Evolutionary conservation across 2,113 vertebrate species (phyloP).

Genomic region (Isurus oxyrinchus): DNA sequence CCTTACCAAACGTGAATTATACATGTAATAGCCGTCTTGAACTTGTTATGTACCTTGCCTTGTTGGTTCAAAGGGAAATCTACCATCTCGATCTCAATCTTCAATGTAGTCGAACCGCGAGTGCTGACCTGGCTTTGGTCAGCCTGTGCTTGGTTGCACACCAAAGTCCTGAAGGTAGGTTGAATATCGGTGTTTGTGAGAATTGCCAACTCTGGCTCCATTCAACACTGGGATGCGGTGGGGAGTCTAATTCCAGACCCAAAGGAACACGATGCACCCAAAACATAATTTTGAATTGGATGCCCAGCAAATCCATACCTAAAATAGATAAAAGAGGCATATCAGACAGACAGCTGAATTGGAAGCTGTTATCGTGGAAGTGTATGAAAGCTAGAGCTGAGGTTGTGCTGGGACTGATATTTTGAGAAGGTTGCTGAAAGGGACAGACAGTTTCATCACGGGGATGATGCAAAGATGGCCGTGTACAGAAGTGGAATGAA

Average conservation of each 20-base stretch:
- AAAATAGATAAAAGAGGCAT: neutral
- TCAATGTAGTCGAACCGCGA: neutral
- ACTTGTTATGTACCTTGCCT: neutral
- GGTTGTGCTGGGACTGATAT: neutral
- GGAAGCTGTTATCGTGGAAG: neutral
- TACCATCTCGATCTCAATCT: neutral
- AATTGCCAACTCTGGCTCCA: neutral
- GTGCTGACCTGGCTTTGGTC: neutral
- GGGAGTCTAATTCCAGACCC: neutral
- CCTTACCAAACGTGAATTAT: neutral
- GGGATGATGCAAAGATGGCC: too few relatives aligned
- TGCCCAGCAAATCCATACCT: neutral
- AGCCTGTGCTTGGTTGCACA: neutral
- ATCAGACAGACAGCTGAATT: neutral
- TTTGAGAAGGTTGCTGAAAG: neutral
- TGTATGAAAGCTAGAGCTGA: neutral
- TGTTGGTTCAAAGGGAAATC: neutral
- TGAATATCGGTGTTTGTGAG: neutral
- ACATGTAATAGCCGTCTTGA: neutral
- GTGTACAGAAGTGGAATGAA: neutral
- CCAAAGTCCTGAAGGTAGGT: neutral
- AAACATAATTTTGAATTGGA: neutral
- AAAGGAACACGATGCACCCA: neutral
- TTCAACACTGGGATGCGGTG: neutral
- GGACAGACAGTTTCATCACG: neutral